Evolutionary conservation across 1,140 invertebrate species (phyloP), one percentile per base, ranked within the genome.

Genomic region (Rhagoletis pomonella): DNA sequence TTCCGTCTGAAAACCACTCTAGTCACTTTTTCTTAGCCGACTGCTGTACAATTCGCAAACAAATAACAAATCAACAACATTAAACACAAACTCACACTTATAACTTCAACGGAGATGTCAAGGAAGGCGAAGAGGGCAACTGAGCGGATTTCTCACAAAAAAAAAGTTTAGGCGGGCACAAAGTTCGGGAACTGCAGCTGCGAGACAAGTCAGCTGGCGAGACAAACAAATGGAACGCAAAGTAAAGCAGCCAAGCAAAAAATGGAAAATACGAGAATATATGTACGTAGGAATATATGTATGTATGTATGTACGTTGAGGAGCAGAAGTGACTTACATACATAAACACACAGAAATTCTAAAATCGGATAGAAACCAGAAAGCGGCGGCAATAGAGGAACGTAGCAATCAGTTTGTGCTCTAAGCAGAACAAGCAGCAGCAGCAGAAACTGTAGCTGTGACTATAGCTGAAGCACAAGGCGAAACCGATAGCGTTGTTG

Each of bases 211-310:
- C 50, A 29, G 19, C 10, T 59, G 81, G 19, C n/a, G 81, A 60
- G 50, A 85, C 58, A 58, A 60, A 47, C 50, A 90, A 88, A 90
- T 29, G 42, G 62, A 86, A 86, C 59, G 17, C 10, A 86, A 86
- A 86, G 62, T 29, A 64, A 86, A 65, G 42, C 19, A 85, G 81
- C 59, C 9, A 85, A 62, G 81, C 81, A 85, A 59, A 62, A 62
- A 85, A 58, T 60, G 81, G 19, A 42, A 85, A 58, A 73, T 73
- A 73, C n/a, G 14, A 17, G 6, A 12, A 42, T 50, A 29, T 29
- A 10, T 42, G n/a, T n/a, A n/a, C n/a, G n/a, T n/a, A n/a, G n/a
- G n/a, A n/a, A n/a, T n/a, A n/a, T n/a, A n/a, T n/a, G 9, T 44
- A n/a, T n/a, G n/a, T n/a, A 73, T 5, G 4, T 55, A 55, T 55